phyloP scores from a whole-genome alignment of 2,888 invertebrate species.

The Ephialtes manifestator region DNA sequence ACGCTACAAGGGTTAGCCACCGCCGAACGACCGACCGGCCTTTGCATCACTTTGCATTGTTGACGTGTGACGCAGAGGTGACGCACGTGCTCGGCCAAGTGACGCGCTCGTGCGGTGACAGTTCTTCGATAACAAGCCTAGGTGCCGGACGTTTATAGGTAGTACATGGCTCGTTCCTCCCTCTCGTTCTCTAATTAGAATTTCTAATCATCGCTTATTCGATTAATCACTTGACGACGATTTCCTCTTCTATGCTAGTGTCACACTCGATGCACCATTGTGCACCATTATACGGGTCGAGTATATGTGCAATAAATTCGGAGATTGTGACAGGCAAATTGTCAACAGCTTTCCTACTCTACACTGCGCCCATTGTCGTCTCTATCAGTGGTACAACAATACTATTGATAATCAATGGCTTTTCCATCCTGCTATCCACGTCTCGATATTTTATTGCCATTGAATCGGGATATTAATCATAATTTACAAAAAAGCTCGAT shows the following conservation, averaged over 20 bases:
- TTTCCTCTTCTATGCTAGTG: conserved; percentile 49
- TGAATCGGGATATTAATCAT: neutral
- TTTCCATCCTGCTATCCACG: neutral
- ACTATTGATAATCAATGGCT: conserved; percentile 9
- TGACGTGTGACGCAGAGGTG: conserved; percentile 27
- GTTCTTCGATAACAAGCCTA: conserved; percentile 63
- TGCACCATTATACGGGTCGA: conserved; percentile 22
- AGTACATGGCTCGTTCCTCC: neutral
- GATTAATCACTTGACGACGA: conserved; percentile 65
- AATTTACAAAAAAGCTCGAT: too few species aligned
- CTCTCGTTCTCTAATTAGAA: conserved; percentile 60
- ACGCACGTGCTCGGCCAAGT: conserved; percentile 53
- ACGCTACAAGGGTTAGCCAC: neutral
- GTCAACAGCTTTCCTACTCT: conserved; percentile 16
- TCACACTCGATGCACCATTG: conserved; percentile 49
- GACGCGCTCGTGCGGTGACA: conserved; percentile 52
- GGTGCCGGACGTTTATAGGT: conserved; percentile 4
- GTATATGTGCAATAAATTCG: conserved; percentile 47
- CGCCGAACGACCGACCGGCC: neutral
- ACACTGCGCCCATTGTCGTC: conserved; percentile 5
- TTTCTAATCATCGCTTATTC: conserved; percentile 63
- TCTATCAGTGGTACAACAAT: neutral
- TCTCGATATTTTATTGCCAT: neutral
- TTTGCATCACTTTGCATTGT: conserved; percentile 5
- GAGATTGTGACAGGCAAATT: conserved; percentile 16